Percentiles rank a stretch among this genome's conserved stretches.
Evolutionary conservation across 1,140 invertebrate species (phyloP).

Genomic region (Acyrthosiphon pisum): DNA sequence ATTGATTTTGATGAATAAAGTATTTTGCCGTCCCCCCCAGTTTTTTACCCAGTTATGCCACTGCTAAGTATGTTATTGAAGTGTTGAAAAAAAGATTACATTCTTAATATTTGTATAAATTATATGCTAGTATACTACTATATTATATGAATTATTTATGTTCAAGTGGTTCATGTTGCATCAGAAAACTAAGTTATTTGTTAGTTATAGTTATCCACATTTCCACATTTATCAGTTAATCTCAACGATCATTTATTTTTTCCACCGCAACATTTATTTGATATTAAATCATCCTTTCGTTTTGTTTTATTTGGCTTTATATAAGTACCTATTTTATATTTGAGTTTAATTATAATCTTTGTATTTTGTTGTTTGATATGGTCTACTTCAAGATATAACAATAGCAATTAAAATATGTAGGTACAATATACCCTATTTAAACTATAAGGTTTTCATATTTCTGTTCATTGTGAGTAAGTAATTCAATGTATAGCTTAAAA

Average conservation of each 20-base stretch:
- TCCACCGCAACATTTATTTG: slow-evolving; percentile 38
- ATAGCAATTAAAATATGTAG: neutral
- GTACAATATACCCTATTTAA: neutral
- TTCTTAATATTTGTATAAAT: neutral
- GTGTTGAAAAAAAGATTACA: neutral
- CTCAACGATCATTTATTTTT: neutral
- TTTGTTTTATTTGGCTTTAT: neutral
- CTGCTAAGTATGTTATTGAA: neutral
- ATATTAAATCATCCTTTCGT: slow-evolving; percentile 18
- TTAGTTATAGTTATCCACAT: neutral
- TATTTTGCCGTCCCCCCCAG: no score
- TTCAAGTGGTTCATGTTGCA: neutral
- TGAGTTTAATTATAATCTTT: neutral
- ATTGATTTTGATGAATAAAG: no score
- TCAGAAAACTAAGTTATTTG: neutral
- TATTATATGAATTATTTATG: neutral
- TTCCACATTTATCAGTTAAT: neutral
- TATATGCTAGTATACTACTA: neutral
- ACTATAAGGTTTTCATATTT: neutral
- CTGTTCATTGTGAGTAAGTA: neutral
- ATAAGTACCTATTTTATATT: neutral
- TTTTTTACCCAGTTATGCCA: no score
- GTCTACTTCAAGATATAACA: neutral
- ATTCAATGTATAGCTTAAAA: no score
- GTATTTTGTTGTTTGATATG: neutral